phyloP scores from a whole-genome alignment of 2,888 invertebrate species.

The Entomobrya proxima region DNA sequence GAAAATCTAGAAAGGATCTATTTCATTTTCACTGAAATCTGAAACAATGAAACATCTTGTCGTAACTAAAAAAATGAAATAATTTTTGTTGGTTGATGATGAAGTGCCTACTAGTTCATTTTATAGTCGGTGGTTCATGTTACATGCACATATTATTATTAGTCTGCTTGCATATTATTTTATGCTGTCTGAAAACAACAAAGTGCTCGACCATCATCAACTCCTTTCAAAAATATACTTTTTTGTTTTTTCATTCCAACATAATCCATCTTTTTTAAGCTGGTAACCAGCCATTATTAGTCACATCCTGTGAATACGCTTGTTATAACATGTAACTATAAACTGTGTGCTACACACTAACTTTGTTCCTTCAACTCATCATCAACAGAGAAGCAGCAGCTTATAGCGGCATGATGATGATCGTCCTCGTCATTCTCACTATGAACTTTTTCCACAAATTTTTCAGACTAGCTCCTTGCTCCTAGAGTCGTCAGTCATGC shows the following conservation, averaged over 20 bases:
- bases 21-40: conserved; percentile 34
- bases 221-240: neutral
- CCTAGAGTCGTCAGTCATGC: conserved; percentile 61
- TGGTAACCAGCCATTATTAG: conserved; percentile 59
- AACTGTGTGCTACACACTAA: conserved; percentile 17
- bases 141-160: neutral
- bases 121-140: conserved; percentile 11
- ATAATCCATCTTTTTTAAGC: conserved; percentile 36
- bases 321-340: conserved; percentile 9
- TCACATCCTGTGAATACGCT: conserved; percentile 54
- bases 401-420: neutral
- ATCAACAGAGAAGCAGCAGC: neutral
- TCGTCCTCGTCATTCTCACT: conserved; percentile 6
- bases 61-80: neutral
- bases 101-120: conserved; percentile 10
- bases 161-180: neutral
- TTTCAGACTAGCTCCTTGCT: conserved; percentile 30
- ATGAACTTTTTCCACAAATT: conserved; percentile 54
- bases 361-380: conserved; percentile 44
- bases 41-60: conserved; percentile 7
- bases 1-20: conserved; percentile 15
- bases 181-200: neutral
- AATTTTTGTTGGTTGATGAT: neutral
- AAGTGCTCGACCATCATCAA: conserved; percentile 25
- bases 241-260: neutral